phyloP scores from a whole-genome alignment of 2,113 vertebrate species.

The Cyprinodon brontotheroides region DNA sequence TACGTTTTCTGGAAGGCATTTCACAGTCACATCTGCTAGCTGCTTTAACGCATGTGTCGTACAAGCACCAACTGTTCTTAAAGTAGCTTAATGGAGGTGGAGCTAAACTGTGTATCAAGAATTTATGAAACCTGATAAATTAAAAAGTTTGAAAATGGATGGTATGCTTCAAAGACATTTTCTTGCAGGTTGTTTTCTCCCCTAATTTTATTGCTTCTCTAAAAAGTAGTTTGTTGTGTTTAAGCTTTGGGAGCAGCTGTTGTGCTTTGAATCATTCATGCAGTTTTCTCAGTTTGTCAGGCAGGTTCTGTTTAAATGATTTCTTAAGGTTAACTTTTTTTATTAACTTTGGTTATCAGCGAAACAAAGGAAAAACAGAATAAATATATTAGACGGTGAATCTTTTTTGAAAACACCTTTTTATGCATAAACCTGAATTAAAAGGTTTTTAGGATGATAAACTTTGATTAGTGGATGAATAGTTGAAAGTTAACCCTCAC shows the following conservation, averaged over 20 bases:
- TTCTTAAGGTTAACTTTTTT: not conserved
- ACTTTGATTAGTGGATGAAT: not conserved
- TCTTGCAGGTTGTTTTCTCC: not conserved
- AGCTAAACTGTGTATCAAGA: not conserved
- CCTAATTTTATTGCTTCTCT: not conserved
- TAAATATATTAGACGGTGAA: not conserved
- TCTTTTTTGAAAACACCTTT: not conserved
- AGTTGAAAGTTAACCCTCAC: slow-evolving; percentile 74
- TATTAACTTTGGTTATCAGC: not conserved
- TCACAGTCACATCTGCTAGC: too few species aligned
- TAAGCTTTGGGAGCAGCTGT: too few species aligned
- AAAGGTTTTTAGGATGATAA: not conserved
- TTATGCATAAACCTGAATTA: not conserved
- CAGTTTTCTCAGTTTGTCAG: too few species aligned
- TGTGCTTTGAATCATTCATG: too few species aligned
- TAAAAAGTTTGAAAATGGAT: not conserved
- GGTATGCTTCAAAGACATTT: not conserved
- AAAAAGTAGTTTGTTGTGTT: too few species aligned
- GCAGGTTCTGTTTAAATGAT: too few species aligned
- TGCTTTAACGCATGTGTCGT: too few species aligned
- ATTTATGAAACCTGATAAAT: not conserved
- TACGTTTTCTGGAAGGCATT: too few species aligned
- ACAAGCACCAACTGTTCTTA: too few species aligned
- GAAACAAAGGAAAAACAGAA: not conserved
- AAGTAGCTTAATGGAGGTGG: too few species aligned